Base-by-base conservation (phyloP, 1,140 invertebrate species). In the Pristionchus pacificus region DNA sequence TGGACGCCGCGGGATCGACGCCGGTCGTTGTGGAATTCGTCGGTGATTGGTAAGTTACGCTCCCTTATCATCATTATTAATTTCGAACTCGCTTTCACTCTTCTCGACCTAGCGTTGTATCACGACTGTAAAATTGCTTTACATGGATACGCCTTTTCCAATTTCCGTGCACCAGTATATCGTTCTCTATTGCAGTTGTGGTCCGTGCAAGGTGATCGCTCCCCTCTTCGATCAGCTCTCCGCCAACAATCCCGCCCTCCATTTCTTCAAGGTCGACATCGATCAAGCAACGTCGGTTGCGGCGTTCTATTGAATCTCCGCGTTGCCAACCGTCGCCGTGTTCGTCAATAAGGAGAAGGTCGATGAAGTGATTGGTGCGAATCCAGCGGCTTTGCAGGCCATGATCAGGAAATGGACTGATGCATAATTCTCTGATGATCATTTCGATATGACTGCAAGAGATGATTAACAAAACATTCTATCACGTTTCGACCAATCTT, bases 141-240 rank as follows among this genome's bases (percentile, higher is more conserved):
- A 49, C 38, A 49, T 49, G 19, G 19, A 10, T 49, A 10, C 19
- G 19, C 6, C 6, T 49, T 49, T 49, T 10, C 19, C 38, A 49
- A 49, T 49, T 49, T 10, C 19, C 6, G 6, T 49, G 38, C 38
- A 49, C 38, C 19, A 19, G 6, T 49, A 49, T 10, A 49, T 49
- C 38, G 38, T 49, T 10, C 38, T 49, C 19, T 49, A 49, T 49
- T 19, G 32, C 72, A 93, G 92, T 92, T 95, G 94, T 86, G 92
- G 91, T 19, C 94, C 94, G 0, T 97, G 95, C 83, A 90, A 91
- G 80, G 88, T 89, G 79, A 95, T 98, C 78, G 92, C 92, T 25
- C 95, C 95, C 27, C 84, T 92, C 29, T 96, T 94, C 85, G 74
- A 83, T 28, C 90, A 93, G 72, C 83, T 96, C 57, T 90, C 93